These are phyloP conservation scores for Lineus longissimus DNA, from an alignment of 1,140 invertebrate species.

Conservation along the genomic window DNA sequence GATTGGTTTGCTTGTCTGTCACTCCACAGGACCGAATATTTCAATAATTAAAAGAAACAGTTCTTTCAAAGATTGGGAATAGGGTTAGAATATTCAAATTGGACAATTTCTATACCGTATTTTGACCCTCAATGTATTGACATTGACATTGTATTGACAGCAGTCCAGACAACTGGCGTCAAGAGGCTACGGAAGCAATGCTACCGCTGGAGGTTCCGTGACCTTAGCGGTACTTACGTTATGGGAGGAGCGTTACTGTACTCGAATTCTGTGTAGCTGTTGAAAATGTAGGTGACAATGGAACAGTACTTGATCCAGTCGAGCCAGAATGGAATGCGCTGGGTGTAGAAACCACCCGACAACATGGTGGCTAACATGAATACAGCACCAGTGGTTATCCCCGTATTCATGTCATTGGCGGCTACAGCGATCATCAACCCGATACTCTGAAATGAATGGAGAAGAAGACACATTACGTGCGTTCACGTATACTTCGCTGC, in stretches of 20 bases:
- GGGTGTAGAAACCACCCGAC: slow-evolving; percentile 70
- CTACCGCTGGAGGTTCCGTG: no score
- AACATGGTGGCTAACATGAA: slow-evolving; percentile 77
- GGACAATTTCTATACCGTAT: no score
- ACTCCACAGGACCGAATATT: no score
- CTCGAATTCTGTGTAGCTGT: slow-evolving; percentile 81
- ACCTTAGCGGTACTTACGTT: slow-evolving; percentile 59
- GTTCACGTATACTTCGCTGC: neutral
- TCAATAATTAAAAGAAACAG: no score
- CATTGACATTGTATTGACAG: no score
- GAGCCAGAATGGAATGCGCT: slow-evolving; percentile 73
- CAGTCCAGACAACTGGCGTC: no score
- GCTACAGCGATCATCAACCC: slow-evolving; percentile 79
- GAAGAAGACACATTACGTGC: slow-evolving; percentile 7
- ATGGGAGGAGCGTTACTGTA: slow-evolving; percentile 70
- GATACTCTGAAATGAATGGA: slow-evolving; percentile 63
- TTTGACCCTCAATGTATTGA: no score
- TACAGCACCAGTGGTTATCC: slow-evolving; percentile 74
- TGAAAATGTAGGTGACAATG: slow-evolving; percentile 79
- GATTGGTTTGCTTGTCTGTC: no score
- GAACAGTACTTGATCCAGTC: slow-evolving; percentile 73
- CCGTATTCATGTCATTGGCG: slow-evolving; percentile 75
- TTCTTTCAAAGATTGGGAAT: no score
- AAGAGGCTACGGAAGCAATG: no score
- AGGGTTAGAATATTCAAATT: no score